Percentiles rank a stretch among this genome's conserved stretches.
These are phyloP conservation scores for Centropus bengalensis DNA, from an alignment of 2,113 vertebrate genomes.

Conservation along the genomic window DNA sequence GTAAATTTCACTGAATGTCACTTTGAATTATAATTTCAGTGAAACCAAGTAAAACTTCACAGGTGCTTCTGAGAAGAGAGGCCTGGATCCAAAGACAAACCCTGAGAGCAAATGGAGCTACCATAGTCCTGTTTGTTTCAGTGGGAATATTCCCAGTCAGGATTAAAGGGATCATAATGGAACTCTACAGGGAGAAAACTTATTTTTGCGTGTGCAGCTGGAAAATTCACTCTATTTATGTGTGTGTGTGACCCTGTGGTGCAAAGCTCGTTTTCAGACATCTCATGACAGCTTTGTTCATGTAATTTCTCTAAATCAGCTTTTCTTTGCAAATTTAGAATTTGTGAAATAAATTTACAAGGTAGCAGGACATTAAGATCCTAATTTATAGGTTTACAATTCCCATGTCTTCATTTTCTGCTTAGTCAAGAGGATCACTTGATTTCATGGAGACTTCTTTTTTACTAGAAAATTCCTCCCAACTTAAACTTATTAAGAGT, in stretches of 20 bases:
- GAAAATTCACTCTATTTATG: background rate
- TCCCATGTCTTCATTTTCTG: background rate
- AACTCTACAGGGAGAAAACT: background rate
- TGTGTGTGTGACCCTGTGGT: background rate
- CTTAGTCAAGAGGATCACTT: background rate
- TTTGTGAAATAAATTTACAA: background rate
- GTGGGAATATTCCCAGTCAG: background rate
- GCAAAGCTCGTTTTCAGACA: background rate
- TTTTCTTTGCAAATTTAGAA: background rate
- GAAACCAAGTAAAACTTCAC: background rate
- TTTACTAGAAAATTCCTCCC: background rate
- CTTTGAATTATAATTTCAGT: background rate
- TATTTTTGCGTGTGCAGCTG: background rate
- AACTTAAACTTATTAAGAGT: background rate
- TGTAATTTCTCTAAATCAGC: background rate
- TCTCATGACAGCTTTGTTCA: background rate
- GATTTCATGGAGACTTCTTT: background rate
- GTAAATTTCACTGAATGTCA: background rate
- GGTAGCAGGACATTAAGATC: background rate
- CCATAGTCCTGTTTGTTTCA: background rate
- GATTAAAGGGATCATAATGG: background rate
- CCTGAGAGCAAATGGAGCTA: background rate
- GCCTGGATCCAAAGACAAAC: background rate
- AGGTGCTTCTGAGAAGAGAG: background rate
- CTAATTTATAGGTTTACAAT: background rate